phyloP scores from a whole-genome alignment of 1,140 invertebrate species.

The Ips typographus region DNA sequence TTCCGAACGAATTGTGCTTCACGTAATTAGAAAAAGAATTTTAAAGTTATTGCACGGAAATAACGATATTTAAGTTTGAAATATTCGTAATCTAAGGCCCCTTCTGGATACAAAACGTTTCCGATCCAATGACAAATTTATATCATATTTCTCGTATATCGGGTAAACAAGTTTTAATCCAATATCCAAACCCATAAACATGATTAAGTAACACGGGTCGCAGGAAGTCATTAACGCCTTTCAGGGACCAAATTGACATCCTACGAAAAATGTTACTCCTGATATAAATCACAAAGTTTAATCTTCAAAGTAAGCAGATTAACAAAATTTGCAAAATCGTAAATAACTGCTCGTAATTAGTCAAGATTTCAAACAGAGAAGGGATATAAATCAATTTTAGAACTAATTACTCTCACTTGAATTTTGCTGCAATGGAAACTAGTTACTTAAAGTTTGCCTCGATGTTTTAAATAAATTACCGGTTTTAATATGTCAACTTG shows the following conservation, averaged over 20 bases:
- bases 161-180: conserved; percentile 15
- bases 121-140: conserved; percentile 1
- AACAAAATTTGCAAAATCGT: conserved; percentile 35
- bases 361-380: conserved; percentile 28
- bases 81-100: not conserved
- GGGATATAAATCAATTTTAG: conserved; percentile 28
- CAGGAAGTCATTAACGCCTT: conserved; percentile 29
- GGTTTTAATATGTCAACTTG: conserved; percentile 11
- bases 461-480: conserved; percentile 12
- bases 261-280: conserved; percentile 22
- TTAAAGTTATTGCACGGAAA: too few species aligned
- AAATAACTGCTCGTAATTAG: conserved; percentile 33
- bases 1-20: conserved; percentile 24
- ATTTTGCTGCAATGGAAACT: conserved; percentile 12
- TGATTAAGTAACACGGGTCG: conserved; percentile 21
- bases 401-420: conserved; percentile 27
- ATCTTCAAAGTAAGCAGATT: conserved; percentile 34
- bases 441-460: conserved; percentile 10
- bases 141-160: conserved; percentile 3
- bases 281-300: conserved; percentile 34
- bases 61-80: too few species aligned
- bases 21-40: too few species aligned
- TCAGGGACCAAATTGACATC: conserved; percentile 24
- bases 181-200: conserved; percentile 15
- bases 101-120: not conserved